Conservation (phyloP, 2,888 invertebrate species). For the Morpho helenor region DNA sequence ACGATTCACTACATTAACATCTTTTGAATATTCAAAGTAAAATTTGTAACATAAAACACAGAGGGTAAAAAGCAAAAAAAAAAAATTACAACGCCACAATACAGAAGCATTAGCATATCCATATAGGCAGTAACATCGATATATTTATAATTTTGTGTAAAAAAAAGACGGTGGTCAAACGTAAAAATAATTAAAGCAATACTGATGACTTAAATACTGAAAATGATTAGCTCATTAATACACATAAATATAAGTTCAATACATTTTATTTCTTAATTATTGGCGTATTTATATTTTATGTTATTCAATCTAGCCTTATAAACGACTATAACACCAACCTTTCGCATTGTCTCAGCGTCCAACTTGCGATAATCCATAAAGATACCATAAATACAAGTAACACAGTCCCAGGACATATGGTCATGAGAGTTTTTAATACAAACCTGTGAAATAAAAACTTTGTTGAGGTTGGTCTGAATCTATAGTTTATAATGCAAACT, state of each 20-base stretch:
- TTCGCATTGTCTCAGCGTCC: constrained; percentile 99
- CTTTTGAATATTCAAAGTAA: constrained; percentile 46
- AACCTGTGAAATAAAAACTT: constrained; percentile 75
- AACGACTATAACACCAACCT: constrained; percentile 82
- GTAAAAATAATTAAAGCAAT: constrained; percentile 50
- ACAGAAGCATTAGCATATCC: constrained; percentile 73
- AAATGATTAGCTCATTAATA: constrained; percentile 31
- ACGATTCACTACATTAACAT: constrained; percentile 58
- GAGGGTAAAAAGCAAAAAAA: constrained; percentile 59
- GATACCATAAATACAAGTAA: constrained; percentile 99
- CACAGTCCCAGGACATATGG: constrained; percentile 98
- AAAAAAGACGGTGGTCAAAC: constrained; percentile 40
- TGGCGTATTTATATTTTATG: constrained; percentile 7
- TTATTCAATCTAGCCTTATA: constrained; percentile 11
- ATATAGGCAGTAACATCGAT: constrained; percentile 61
- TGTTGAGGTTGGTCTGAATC: constrained; percentile 33
- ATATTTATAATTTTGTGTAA: constrained; percentile 40
- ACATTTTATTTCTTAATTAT: constrained; percentile 12
- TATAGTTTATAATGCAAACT: too few species aligned
- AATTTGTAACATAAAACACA: constrained; percentile 56
- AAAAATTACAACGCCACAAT: constrained; percentile 65
- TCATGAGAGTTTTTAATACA: constrained; percentile 99
- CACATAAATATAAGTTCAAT: constrained; percentile 30
- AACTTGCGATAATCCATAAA: constrained; percentile 99
- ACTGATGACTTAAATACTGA: constrained; percentile 40